A percentile compares a stretch with the other conserved stretches of the same genome.
These are phyloP conservation scores for Sternotherus odoratus DNA, from an alignment of 2,797 vertebrate species.

Conservation along the genomic window DNA sequence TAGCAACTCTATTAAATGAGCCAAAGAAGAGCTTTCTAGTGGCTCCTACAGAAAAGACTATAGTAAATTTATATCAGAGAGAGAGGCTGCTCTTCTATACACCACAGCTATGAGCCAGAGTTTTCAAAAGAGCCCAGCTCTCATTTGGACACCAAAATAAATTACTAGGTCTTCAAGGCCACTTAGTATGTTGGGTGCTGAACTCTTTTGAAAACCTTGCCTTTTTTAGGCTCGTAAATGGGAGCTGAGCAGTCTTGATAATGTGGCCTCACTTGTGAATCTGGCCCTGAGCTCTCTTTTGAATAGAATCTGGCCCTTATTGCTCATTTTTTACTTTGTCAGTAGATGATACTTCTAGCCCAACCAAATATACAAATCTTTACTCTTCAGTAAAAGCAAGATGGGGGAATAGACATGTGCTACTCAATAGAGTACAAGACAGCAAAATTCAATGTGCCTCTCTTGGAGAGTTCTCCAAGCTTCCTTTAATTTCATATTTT, in stretches of 20 bases:
- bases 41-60: not conserved
- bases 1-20: not conserved
- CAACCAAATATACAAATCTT: not conserved
- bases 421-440: not conserved
- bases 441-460: not conserved
- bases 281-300: not conserved
- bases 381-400: not conserved
- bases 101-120: not conserved
- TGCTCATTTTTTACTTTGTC: not conserved
- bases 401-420: not conserved
- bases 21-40: not conserved
- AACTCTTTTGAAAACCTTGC: not conserved
- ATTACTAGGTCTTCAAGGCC: not conserved
- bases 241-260: not conserved
- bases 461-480: not conserved
- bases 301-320: not conserved
- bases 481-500: not conserved
- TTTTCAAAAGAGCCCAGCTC: not conserved
- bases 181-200: not conserved
- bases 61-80: not conserved
- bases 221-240: not conserved
- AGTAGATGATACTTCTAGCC: not conserved
- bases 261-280: not conserved
- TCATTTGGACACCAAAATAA: not conserved
- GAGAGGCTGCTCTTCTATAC: not conserved